Evolutionary conservation across 2,888 invertebrate species (phyloP), one percentile per base, ranked within the genome.

Genomic region (Liopterus haemorrhoidalis): DNA sequence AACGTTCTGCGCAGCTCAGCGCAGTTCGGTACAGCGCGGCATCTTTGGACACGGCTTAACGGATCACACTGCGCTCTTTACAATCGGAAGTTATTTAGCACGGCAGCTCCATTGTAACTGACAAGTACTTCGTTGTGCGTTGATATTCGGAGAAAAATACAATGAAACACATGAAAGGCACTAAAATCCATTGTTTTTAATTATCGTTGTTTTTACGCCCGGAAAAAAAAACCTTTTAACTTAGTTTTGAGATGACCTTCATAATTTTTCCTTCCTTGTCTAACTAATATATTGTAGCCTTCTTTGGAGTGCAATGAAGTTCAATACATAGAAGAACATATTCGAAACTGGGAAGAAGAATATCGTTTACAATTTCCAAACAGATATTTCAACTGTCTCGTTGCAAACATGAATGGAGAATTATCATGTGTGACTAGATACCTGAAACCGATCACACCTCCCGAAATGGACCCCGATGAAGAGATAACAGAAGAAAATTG

Each of bases 341-440:
- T 77, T 36, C 68, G 74, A 48, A 66, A 63, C 39, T 75, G 75
- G 62, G 69, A 74, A 28, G 70, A 71, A 1, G 67, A 64, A 38
- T 78, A 71, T 55, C 66, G 67, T 33, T 66, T 66, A 27, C 59
- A 67, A 52, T 76, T 73, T 59, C 74, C 77, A 2, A 59, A 64
- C 11, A 69, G 76, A 54, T 73, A 70, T 59, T 69, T 78, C 52
- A 67, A 69, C 15, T 62, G 74, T 39, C 66, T 76, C 6, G 74
- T 71, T 11, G 70, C 78, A 44, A 74, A 76, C 56, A 70, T 71
- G 48, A 67, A 67, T 30, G 75, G 75, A 21, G 72, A 66, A 54
- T 75, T 74, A 35, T 72, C 68, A 59, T 76, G 76, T 53, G 67
- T 75, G 3, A 75, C 75, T 1, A 71, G 77, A 52, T 68, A 58